Percentiles rank a stretch among this genome's conserved stretches.
Conservation (phyloP, 2,797 vertebrate genomes). For the Scolopax bukidnonensis region DNA sequence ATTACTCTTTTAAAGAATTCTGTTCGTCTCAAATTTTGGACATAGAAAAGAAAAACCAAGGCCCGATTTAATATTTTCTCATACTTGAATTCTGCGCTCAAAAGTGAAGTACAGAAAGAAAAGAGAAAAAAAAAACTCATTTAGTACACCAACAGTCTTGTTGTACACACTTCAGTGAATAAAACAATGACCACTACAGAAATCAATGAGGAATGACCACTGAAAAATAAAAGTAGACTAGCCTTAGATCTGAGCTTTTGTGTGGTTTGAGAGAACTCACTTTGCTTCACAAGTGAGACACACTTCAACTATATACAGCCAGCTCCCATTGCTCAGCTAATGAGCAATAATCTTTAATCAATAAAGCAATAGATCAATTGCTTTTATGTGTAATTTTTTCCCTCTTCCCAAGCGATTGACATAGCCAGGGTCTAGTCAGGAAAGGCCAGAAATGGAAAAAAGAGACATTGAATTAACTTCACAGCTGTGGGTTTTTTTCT, state of each 20-base stretch:
- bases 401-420: not conserved
- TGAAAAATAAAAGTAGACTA: not conserved
- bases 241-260: not conserved
- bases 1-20: not conserved
- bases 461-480: not conserved
- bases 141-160: not conserved
- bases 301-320: not conserved
- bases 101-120: not conserved
- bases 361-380: not conserved
- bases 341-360: not conserved
- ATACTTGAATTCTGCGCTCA: not conserved
- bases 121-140: not conserved
- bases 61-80: not conserved
- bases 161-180: not conserved
- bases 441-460: not conserved
- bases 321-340: not conserved
- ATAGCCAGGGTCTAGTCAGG: not conserved
- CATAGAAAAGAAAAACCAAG: not conserved
- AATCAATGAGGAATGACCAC: not conserved
- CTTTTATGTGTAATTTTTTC: not conserved
- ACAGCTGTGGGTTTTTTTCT: not conserved
- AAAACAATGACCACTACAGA: not conserved
- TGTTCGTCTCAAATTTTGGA: not conserved
- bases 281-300: not conserved
- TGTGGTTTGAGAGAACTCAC: not conserved